These are phyloP conservation scores for Oscheius sp. DNA, from an alignment of 1,140 invertebrate species.

Conservation along the genomic window DNA sequence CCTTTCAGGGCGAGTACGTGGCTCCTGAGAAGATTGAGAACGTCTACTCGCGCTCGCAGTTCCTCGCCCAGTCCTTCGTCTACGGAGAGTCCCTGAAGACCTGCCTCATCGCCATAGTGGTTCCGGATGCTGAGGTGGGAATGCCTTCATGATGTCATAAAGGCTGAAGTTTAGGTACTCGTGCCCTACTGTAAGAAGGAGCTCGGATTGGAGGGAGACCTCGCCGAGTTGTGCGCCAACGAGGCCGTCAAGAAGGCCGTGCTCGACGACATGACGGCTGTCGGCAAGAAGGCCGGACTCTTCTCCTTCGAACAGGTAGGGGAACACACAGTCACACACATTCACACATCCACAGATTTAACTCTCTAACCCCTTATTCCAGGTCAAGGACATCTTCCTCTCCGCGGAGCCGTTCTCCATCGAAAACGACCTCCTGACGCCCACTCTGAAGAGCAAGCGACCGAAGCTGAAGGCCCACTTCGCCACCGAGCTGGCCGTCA, in stretches of 20 bases:
- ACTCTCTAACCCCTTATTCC: no score
- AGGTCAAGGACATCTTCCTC: conserved; percentile 67
- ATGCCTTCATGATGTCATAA: neutral
- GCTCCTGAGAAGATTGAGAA: conserved; percentile 69
- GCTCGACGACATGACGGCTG: conserved; percentile 79
- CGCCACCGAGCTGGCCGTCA: neutral
- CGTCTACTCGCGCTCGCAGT: conserved; percentile 63
- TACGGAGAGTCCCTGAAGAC: conserved; percentile 72
- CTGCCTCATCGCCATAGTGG: conserved; percentile 85
- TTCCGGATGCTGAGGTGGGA: conserved; percentile 89
- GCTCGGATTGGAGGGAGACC: conserved; percentile 78
- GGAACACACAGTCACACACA: no score
- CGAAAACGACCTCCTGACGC: conserved; percentile 92
- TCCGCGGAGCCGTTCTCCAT: conserved; percentile 84
- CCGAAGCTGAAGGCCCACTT: conserved; percentile 50
- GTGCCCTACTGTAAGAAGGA: conserved; percentile 67
- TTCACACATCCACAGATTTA: no score
- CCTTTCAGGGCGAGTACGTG: conserved; percentile 66
- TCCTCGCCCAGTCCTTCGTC: conserved; percentile 64
- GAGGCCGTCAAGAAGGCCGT: conserved; percentile 80
- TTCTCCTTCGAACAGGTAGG: conserved; percentile 93
- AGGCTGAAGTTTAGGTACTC: conserved; percentile 19
- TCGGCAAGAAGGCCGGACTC: conserved; percentile 82
- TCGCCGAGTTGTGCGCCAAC: conserved; percentile 83
- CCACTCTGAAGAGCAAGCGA: conserved; percentile 86